Evolutionary conservation across 2,888 invertebrate genomes (phyloP).

Genomic region (Hyalella azteca): DNA sequence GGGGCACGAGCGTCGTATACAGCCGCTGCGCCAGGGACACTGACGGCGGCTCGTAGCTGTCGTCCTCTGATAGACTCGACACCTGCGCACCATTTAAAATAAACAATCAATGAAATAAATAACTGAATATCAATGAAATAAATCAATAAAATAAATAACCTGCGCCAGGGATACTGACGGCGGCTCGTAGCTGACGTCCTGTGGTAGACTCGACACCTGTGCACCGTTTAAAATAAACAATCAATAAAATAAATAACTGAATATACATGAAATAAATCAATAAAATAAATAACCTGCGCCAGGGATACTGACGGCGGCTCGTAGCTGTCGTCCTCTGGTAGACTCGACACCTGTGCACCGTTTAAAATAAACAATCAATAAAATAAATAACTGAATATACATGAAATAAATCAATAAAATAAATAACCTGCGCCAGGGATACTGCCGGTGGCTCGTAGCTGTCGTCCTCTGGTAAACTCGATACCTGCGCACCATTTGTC

Average conservation of each 20-base stretch:
- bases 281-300: no score
- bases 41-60: constrained; percentile 18
- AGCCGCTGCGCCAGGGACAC: background rate
- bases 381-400: no score
- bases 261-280: no score
- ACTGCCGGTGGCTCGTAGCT: constrained; percentile 19
- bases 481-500: no score
- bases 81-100: no score
- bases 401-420: no score
- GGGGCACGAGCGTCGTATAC: constrained; percentile 21
- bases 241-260: no score
- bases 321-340: constrained; percentile 9
- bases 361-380: no score
- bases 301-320: background rate
- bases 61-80: background rate
- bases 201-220: background rate
- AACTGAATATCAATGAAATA: no score
- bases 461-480: background rate
- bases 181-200: constrained; percentile 4
- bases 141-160: no score
- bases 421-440: background rate
- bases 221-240: no score
- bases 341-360: constrained; percentile 1
- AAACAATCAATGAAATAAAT: no score
- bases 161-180: background rate